A percentile compares a stretch with the other conserved stretches of the same genome.
These are phyloP conservation scores for Cetoscarus ocellatus DNA, from an alignment of 2,797 vertebrate genomes.

Conservation along the genomic window DNA sequence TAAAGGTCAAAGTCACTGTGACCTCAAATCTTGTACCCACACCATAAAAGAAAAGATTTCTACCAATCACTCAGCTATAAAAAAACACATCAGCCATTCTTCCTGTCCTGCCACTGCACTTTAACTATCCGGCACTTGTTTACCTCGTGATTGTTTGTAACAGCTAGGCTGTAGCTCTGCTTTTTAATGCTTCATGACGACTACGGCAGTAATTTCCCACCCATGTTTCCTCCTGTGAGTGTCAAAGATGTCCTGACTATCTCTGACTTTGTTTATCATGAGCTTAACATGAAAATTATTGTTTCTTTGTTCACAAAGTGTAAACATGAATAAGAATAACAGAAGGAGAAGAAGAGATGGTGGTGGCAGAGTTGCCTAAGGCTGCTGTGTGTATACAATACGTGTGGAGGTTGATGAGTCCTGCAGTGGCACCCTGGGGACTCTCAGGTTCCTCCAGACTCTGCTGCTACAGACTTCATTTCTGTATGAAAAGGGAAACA, in stretches of 20 bases:
- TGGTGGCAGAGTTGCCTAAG: constrained; percentile 2
- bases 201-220: constrained; percentile 5
- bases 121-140: too few relatives aligned
- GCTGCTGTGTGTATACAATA: neutral
- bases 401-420: neutral
- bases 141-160: too few relatives aligned
- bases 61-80: too few relatives aligned
- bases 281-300: constrained; percentile 5
- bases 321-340: constrained; percentile 30
- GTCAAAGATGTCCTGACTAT: neutral
- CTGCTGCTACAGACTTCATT: neutral
- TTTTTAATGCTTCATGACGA: too few relatives aligned
- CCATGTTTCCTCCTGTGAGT: constrained; percentile 4
- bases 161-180: too few relatives aligned
- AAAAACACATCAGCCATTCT: too few relatives aligned
- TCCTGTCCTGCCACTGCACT: too few relatives aligned
- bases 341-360: neutral
- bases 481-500: neutral
- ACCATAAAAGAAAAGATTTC: too few relatives aligned
- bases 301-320: constrained; percentile 7
- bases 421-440: constrained; percentile 30
- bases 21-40: too few relatives aligned
- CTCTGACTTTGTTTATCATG: neutral
- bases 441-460: constrained; percentile 6
- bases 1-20: too few relatives aligned